Base-by-base conservation (phyloP, 2,888 invertebrate species). In the Thymelicus lineola region DNA sequence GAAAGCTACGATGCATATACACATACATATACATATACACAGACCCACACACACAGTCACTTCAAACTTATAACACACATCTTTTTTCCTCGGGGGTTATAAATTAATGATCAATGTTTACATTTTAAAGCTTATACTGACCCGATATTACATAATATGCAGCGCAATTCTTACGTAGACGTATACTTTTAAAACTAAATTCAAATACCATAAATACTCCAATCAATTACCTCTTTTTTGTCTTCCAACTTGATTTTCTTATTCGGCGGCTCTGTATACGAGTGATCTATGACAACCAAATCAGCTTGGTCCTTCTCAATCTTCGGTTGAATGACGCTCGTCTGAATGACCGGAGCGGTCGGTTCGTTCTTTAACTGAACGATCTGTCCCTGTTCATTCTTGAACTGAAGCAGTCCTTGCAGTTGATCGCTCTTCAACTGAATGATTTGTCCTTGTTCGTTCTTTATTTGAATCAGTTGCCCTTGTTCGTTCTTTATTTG, bases 401-500 rank as follows among this genome's bases (percentile, higher is more conserved):
- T 91, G 72, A 83, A 86, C 73, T 90, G 90, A 7, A 91, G 71
- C 55, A 90, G 66, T 0, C 86, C 84, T 68, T 87, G 86, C 12
- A 90, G 71, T 73, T 91, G 91, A 17, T 93, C 92, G 71, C 85
- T 84, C 73, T 93, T 93, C 66, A 93, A 68, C 20, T 91, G 91
- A 74, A 93, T 90, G 17, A 92, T 87, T 76, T 92, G 92, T n/a
- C 91, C 91, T 67, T 92, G 91, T 0, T 93, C 93, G 74, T 92
- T 93, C 79, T 92, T 93, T 42, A 93, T 88, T 36, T 91, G 91
- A 73, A 93, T 91, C 17, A 92, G 86, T 76, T 92, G 92, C n/a
- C 91, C 91, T 68, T 92, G 91, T 0, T 93, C 93, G 73, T 92
- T 93, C 79, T 92, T 93, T 38, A 93, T 88, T 77, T 92, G 92